phyloP scores from a whole-genome alignment of 1,140 invertebrate genomes.

The Drosophila mauritiana region DNA sequence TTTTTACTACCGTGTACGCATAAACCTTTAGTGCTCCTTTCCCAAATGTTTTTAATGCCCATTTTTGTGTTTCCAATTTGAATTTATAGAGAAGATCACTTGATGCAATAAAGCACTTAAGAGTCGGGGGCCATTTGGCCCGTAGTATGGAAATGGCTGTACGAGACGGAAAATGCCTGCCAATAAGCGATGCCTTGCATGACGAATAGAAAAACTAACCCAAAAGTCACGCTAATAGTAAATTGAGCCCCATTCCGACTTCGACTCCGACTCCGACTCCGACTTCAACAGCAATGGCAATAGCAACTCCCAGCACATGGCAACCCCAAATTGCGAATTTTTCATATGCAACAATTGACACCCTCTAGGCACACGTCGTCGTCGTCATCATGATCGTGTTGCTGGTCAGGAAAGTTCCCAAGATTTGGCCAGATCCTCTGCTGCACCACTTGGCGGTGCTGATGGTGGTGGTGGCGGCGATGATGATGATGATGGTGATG shows the following conservation, averaged over 20 bases:
- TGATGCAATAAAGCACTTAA: constrained; percentile 77
- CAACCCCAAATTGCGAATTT: constrained; percentile 75
- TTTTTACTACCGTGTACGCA: constrained; percentile 12
- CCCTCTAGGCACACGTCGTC: constrained; percentile 82
- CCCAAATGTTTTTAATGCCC: background rate
- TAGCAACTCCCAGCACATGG: constrained; percentile 44
- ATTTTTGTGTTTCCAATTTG: constrained; percentile 23
- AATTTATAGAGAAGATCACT: constrained; percentile 74
- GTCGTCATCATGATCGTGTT: constrained; percentile 47
- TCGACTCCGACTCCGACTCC: constrained; percentile 33
- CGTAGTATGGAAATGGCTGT: constrained; percentile 41
- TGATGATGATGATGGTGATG: constrained; percentile 56
- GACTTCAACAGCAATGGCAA: constrained; percentile 3
- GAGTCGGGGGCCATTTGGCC: constrained; percentile 58
- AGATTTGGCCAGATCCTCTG: constrained; percentile 37
- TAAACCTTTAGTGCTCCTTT: constrained; percentile 31
- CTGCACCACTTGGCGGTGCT: constrained; percentile 14
- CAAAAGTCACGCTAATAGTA: constrained; percentile 82
- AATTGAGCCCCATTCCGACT: constrained; percentile 72
- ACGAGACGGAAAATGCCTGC: constrained; percentile 34
- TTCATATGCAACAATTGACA: constrained; percentile 82
- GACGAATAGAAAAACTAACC: constrained; percentile 82
- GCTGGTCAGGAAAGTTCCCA: constrained; percentile 66
- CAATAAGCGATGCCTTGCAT: constrained; percentile 78
- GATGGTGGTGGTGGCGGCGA: constrained; percentile 28